These are phyloP conservation scores for Flabesymbios commensalis DNA, from an alignment of 2,888 invertebrate genomes.

Conservation along the genomic window DNA sequence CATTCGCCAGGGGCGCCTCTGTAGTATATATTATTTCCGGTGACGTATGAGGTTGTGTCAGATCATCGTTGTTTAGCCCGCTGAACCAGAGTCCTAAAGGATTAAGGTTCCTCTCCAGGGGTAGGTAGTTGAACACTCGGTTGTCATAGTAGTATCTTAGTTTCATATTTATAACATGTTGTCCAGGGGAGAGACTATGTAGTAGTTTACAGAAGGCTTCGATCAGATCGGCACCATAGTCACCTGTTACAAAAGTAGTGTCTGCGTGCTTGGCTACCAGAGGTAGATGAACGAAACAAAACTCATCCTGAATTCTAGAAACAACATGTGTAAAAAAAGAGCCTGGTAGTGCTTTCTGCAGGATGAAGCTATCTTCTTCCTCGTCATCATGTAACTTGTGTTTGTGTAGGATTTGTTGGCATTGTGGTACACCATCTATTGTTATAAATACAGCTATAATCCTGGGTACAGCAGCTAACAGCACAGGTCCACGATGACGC, in stretches of 20 bases:
- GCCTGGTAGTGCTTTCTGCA: slow-evolving; percentile 5
- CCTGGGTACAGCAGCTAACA: slow-evolving; percentile 11
- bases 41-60: slow-evolving; percentile 8
- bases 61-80: neutral
- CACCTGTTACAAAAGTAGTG: slow-evolving; percentile 8
- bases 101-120: slow-evolving; percentile 11
- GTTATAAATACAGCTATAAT: slow-evolving; percentile 13
- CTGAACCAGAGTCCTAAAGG: slow-evolving; percentile 12
- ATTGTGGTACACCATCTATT: slow-evolving; percentile 11
- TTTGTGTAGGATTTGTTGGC: slow-evolving; percentile 8
- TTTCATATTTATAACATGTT: slow-evolving; percentile 4
- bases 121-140: slow-evolving; percentile 9
- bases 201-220: slow-evolving; percentile 7
- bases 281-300: slow-evolving; percentile 19
- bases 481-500: slow-evolving; percentile 2
- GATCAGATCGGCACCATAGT: slow-evolving; percentile 4
- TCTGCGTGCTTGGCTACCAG: slow-evolving; percentile 9
- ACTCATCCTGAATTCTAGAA: slow-evolving; percentile 11
- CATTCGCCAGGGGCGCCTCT: neutral
- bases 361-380: neutral
- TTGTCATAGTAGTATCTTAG: slow-evolving; percentile 18
- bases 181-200: neutral
- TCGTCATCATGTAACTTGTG: slow-evolving; percentile 3
- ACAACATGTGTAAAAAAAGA: slow-evolving; percentile 19
- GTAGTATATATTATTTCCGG: slow-evolving; percentile 1